These are phyloP conservation scores for Cephalotes varians DNA, from an alignment of 2,888 invertebrate genomes.

Conservation along the genomic window DNA sequence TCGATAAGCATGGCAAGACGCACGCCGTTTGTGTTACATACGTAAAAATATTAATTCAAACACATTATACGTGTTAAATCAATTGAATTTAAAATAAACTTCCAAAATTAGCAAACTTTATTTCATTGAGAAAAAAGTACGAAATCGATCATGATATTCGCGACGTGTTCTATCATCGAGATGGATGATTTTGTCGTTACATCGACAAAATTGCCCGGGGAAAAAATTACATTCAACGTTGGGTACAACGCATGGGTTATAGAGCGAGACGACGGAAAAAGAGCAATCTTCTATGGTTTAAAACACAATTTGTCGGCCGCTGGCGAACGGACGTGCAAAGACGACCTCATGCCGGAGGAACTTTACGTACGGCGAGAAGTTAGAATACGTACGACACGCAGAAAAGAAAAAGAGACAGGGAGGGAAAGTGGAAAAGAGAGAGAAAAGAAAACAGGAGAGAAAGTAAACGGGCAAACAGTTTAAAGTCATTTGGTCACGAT, in stretches of 20 bases:
- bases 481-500: background rate
- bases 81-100: background rate
- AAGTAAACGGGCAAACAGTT: background rate
- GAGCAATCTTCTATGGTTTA: conserved; percentile 21
- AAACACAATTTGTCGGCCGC: conserved; percentile 41
- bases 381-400: background rate
- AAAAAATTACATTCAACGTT: conserved; percentile 17
- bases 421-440: background rate
- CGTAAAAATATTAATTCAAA: background rate
- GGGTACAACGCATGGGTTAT: conserved; percentile 19
- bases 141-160: background rate
- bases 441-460: background rate
- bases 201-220: background rate
- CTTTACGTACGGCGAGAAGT: conserved; percentile 16
- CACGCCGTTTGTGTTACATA: background rate
- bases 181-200: background rate
- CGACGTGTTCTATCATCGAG: background rate
- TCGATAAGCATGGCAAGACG: background rate
- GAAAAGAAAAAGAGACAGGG: background rate
- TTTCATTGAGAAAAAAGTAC: background rate
- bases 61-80: background rate
- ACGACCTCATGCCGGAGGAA: background rate
- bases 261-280: conserved; percentile 13
- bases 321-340: conserved; percentile 7
- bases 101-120: background rate